Conservation (phyloP, 1,140 invertebrate genomes). For the Saccostrea glomerata region DNA sequence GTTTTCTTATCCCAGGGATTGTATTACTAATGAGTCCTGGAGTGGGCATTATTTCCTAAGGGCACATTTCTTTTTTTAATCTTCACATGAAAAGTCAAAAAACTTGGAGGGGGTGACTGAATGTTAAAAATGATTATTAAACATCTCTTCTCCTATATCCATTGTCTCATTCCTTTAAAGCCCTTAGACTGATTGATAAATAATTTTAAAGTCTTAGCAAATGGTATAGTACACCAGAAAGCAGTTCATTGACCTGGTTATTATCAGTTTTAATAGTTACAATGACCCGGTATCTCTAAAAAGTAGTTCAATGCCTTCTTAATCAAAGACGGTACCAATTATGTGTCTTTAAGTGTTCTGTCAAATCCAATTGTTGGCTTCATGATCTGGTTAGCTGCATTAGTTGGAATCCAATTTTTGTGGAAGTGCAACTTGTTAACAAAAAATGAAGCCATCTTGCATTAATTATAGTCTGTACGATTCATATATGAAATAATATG, state of each 20-base stretch:
- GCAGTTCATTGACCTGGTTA: constrained; percentile 12
- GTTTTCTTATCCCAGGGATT: neutral
- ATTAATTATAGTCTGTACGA: too few species aligned
- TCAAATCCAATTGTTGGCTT: neutral
- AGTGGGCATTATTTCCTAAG: too few species aligned
- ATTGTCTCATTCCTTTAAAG: neutral
- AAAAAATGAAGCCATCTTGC: too few species aligned
- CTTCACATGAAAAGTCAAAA: neutral
- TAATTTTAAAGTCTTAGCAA: neutral
- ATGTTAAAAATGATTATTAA: neutral
- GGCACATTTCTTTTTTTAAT: neutral
- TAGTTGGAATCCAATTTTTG: too few species aligned
- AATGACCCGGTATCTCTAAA: neutral
- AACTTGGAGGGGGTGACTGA: neutral
- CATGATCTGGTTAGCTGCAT: neutral
- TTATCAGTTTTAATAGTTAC: constrained; percentile 13
- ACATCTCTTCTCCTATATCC: neutral
- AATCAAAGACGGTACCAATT: neutral
- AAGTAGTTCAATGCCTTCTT: neutral
- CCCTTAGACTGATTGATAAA: neutral
- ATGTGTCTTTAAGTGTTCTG: neutral
- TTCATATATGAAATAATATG: too few species aligned
- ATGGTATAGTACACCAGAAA: neutral
- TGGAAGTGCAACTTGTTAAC: too few species aligned
- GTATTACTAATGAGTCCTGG: too few species aligned